These are phyloP conservation scores for Apamea anceps DNA, from an alignment of 2,888 invertebrate genomes.

Conservation along the genomic window DNA sequence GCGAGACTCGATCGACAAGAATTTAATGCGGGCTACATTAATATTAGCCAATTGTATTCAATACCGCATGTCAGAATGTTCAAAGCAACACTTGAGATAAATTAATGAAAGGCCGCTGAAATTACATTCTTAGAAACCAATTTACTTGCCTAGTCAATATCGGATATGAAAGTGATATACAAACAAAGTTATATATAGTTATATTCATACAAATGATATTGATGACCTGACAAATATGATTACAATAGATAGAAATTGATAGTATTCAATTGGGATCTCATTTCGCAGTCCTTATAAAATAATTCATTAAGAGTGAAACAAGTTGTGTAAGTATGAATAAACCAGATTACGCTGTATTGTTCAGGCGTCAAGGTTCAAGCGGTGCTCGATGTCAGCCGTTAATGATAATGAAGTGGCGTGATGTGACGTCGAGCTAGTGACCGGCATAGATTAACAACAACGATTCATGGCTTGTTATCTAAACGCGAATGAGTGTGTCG, in stretches of 20 bases:
- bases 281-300: conserved; percentile 1
- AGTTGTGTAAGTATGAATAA: conserved; percentile 33
- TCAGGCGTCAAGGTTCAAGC: conserved; percentile 82
- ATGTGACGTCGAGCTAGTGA: conserved; percentile 76
- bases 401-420: conserved; percentile 86
- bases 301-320: not conserved
- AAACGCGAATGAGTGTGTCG: conserved; percentile 35
- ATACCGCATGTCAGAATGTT: conserved; percentile 15
- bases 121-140: conserved; percentile 2
- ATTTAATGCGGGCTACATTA: conserved; percentile 23
- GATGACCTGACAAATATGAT: not conserved
- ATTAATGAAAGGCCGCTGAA: conserved; percentile 11
- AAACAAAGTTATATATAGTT: no score
- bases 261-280: not conserved
- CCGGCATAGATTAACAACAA: conserved; percentile 45
- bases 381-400: conserved; percentile 63
- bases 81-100: conserved; percentile 21
- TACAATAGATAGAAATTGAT: conserved; percentile 8
- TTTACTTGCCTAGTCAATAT: not conserved
- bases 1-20: conserved; percentile 24
- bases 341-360: conserved; percentile 64
- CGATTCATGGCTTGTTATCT: conserved; percentile 55
- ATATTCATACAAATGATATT: not conserved
- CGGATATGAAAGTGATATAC: not conserved
- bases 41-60: conserved; percentile 32